A percentile compares a stretch with the other conserved stretches of the same genome.
Evolutionary conservation across 2,888 invertebrate genomes (phyloP).

Genomic region (Myopa tessellatipennis): DNA sequence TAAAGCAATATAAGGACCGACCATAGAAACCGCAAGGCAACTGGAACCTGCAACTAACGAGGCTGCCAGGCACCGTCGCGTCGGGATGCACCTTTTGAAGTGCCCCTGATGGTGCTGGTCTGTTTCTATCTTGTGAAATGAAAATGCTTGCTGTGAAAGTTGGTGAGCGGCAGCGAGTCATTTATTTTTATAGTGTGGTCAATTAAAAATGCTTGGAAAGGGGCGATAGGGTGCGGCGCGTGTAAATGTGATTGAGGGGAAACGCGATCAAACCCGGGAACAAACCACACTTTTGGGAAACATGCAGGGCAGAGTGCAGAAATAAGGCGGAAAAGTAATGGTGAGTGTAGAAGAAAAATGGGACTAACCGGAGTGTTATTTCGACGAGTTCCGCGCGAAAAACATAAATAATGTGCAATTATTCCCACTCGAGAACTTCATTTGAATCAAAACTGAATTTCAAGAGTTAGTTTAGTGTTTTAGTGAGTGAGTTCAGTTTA

Average conservation of each 20-base stretch:
- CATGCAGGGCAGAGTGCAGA: neutral
- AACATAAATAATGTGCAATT: neutral
- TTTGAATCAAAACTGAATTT: neutral
- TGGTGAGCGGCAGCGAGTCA: neutral
- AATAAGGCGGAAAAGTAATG: neutral
- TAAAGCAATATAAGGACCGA: conserved; percentile 13
- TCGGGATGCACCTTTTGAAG: conserved; percentile 26
- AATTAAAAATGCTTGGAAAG: conserved; percentile 27
- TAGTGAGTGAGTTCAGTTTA: too few relatives aligned
- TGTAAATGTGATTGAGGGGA: conserved; percentile 27
- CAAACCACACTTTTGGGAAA: conserved; percentile 29
- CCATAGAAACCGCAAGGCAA: neutral
- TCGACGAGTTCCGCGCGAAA: too few relatives aligned
- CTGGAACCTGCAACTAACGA: conserved; percentile 20
- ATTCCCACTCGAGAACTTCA: neutral
- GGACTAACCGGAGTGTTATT: too few relatives aligned
- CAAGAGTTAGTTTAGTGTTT: too few relatives aligned
- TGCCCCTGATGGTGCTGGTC: conserved; percentile 1
- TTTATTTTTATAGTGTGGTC: conserved; percentile 31
- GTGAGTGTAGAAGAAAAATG: neutral
- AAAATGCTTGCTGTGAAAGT: neutral
- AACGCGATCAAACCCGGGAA: conserved; percentile 29
- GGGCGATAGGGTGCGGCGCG: neutral
- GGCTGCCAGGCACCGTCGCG: neutral
- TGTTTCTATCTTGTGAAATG: conserved; percentile 17